Base-by-base conservation (phyloP, 2,888 invertebrate species). In the Acrobasis repandana region DNA sequence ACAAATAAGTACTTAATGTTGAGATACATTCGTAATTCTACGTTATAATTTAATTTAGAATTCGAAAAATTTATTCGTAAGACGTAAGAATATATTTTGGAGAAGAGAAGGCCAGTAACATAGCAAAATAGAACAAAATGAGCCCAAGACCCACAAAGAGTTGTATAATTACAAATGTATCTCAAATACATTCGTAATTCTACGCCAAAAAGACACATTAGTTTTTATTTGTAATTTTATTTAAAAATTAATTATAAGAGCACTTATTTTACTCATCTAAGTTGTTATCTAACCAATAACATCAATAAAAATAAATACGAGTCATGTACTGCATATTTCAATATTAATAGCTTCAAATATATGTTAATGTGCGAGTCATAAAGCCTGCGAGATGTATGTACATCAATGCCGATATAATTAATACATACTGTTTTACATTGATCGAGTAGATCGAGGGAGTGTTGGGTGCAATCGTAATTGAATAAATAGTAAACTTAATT, bases 341-440 rank as follows among this genome's bases (percentile, higher is more conserved):
- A 38, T 43, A 54, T 54, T 54, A 54, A 54, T 54, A 43, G 54
- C 54, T 20, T 38, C 18, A 43, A 52, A 52, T 11, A 18, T 38
- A 34, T 54, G 34, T 54, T 38, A 38, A 54, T 54, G 8, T 18
- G 43, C 38, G 8, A 11, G 38, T 38, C 54, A 54, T 43, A 54
- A 54, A 43, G 20, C 38, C 20, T 54, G 5, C 16, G 16, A 11
- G 38, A 54, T 36, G n/a, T n/a, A n/a, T n/a, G 34, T 0, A 20
- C 38, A 20, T 54, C 54, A 54, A 38, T 38, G 38, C 20, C 54
- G 34, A 38, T 38, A 18, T 36, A 16, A 38, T 28, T 38, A 52
- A 36, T 52, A 28, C 28, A 20, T 20, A 16, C 16, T 36, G 52
- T 15, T 52, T 34, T 16, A 34, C 16, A 50, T n/a, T 50, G 28